These are phyloP conservation scores for Ciconia boyciana DNA, from an alignment of 2,113 vertebrate genomes.

Conservation along the genomic window DNA sequence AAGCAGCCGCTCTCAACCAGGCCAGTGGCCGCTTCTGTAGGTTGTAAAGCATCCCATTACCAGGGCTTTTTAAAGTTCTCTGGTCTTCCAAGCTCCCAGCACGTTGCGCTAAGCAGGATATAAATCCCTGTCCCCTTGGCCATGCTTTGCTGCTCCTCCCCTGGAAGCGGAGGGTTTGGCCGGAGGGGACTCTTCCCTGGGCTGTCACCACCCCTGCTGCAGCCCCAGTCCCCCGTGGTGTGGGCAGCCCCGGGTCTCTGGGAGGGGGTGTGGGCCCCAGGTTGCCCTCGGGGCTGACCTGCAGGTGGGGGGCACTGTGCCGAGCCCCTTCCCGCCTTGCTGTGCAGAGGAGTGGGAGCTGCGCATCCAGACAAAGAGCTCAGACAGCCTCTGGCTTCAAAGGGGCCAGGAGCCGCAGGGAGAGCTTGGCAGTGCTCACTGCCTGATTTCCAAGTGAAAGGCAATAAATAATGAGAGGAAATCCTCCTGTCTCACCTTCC, in stretches of 20 bases:
- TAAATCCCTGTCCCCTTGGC: background rate
- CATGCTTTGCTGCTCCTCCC: background rate
- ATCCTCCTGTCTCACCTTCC: conserved; percentile 41
- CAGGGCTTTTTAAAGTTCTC: background rate
- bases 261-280: background rate
- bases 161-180: background rate
- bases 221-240: background rate
- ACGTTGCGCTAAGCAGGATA: background rate
- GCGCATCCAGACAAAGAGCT: background rate
- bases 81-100: background rate
- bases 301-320: background rate
- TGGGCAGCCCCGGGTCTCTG: background rate
- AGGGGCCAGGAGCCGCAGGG: background rate
- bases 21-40: background rate
- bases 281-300: background rate
- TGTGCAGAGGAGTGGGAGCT: background rate
- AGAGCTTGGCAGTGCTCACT: conserved; percentile 8
- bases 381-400: background rate
- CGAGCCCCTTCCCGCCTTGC: background rate
- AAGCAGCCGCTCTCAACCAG: background rate
- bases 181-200: background rate
- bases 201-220: background rate
- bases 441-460: conserved; percentile 40
- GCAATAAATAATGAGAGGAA: conserved; percentile 60
- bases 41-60: background rate